Percentiles rank a stretch among this genome's conserved stretches.
These are phyloP conservation scores for Vulpes vulpes DNA, from an alignment of 2,113 vertebrate genomes.

Conservation along the genomic window DNA sequence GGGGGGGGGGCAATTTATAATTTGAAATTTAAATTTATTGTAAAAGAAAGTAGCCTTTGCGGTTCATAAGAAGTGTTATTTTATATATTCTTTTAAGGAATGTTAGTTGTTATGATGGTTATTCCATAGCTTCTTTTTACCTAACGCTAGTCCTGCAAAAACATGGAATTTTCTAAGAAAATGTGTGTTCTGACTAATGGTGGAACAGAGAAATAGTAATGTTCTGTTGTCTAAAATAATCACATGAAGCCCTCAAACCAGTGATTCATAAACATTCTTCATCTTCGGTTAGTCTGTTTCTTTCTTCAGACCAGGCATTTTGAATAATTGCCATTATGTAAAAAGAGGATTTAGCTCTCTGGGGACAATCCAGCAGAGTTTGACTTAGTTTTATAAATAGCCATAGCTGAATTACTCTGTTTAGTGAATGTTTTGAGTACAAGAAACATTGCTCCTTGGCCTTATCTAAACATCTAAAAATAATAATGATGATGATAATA, in stretches of 20 bases:
- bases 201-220: conserved; percentile 22
- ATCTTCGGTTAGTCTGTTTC: neutral
- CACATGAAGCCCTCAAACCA: conserved; percentile 48
- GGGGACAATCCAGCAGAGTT: neutral
- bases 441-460: conserved; percentile 1
- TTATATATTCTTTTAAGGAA: conserved; percentile 44
- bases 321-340: conserved; percentile 43
- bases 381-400: conserved; percentile 23
- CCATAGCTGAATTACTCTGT: neutral
- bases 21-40: neutral
- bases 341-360: conserved; percentile 29
- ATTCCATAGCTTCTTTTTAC: neutral
- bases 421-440: neutral
- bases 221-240: conserved; percentile 57
- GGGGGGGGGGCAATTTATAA: neutral
- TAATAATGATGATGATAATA: neutral
- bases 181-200: conserved; percentile 21
- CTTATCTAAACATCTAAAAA: neutral
- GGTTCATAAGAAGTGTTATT: neutral
- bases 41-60: neutral
- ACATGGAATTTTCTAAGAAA: conserved; percentile 35
- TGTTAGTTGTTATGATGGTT: conserved; percentile 8
- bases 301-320: conserved; percentile 25
- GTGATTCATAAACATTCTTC: conserved; percentile 44
- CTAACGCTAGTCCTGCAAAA: neutral